Percentiles rank a stretch among this genome's conserved stretches.
Evolutionary conservation across 2,797 vertebrate species (phyloP).

Genomic region (Sternotherus odoratus): DNA sequence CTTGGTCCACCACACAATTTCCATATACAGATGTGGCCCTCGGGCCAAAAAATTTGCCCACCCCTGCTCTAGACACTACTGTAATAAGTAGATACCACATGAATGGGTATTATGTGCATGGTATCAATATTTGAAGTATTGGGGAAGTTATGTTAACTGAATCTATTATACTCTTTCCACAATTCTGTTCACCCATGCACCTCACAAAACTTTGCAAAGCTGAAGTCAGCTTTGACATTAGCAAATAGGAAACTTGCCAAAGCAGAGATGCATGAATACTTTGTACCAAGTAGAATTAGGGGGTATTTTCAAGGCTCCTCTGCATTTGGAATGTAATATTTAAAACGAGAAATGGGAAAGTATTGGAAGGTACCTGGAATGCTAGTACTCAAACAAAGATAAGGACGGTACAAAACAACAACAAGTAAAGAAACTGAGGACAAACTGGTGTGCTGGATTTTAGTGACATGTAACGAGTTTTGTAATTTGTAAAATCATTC

Average conservation of each 20-base stretch:
- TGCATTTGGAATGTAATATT: not conserved
- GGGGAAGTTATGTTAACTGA: constrained; percentile 41
- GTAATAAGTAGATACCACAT: constrained; percentile 1
- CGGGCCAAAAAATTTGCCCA: too few species aligned
- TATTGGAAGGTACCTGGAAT: too few species aligned
- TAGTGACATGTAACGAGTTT: not conserved
- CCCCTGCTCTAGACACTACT: not conserved
- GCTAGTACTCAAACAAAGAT: constrained; percentile 27
- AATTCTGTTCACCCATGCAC: not conserved
- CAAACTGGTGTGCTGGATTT: not conserved
- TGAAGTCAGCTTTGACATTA: not conserved
- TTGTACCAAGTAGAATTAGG: not conserved
- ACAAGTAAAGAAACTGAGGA: not conserved
- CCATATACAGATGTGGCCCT: too few species aligned
- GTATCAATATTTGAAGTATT: too few species aligned
- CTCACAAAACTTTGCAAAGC: not conserved
- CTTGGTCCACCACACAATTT: too few species aligned
- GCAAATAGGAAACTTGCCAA: not conserved
- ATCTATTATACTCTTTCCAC: not conserved
- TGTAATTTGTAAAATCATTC: not conserved
- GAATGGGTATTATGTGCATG: not conserved
- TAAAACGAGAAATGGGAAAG: constrained; percentile 35
- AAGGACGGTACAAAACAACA: not conserved
- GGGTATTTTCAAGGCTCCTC: not conserved
- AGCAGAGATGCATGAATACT: not conserved